Base-by-base conservation (phyloP, 2,113 vertebrate species). In the Tyrannus savana region DNA sequence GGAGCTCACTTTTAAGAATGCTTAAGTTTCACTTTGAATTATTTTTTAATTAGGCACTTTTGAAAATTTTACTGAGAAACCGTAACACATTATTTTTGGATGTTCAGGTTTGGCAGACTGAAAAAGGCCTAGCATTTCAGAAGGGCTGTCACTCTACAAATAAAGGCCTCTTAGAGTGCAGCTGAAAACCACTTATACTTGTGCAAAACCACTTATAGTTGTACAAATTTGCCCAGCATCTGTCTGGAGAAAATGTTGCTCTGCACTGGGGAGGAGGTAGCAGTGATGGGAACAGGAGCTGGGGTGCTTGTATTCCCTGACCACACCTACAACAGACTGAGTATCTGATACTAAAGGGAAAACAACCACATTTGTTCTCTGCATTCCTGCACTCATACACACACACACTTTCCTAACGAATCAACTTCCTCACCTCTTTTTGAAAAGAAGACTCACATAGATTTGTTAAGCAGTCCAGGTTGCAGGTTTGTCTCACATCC, bases 1-100 rank as follows among this genome's bases (percentile, higher is more conserved):
- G 0, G 39, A 89, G 27, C 52, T 87, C 44, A 47, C 59, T 90
- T 93, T 50, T 88, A 85, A 84, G 39, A 89, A 72, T 33, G 75
- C 76, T 52, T 37, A 82, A 56, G 56, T 22, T 67, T 89, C 68
- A 56, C 5, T 78, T 87, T 68, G 19, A 79, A 91, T 89, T 79
- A 62, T 68, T 89, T 87, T 93, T 95, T 96, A 68, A 94, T 80
- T 72, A 82, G 21, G 21, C 42, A 47, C 46, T 84, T 79, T 42
- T 66, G 0, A 25, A 87, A 91, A 73, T 63, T 77, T 95, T 82
- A 77, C 46, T 68, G 46, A 73, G 42, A 93, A 75, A 42, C 49
- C 17, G 3, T 44, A 84, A 31, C 50, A 62, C 33, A n/a, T 67
- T 93, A 47, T 49, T 95, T 92, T 74, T 64, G 56, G 31, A 92